Percentiles rank a stretch among this genome's conserved stretches.
These are phyloP conservation scores for Charaxes varanes DNA, from an alignment of 1,140 invertebrate species.

Conservation along the genomic window DNA sequence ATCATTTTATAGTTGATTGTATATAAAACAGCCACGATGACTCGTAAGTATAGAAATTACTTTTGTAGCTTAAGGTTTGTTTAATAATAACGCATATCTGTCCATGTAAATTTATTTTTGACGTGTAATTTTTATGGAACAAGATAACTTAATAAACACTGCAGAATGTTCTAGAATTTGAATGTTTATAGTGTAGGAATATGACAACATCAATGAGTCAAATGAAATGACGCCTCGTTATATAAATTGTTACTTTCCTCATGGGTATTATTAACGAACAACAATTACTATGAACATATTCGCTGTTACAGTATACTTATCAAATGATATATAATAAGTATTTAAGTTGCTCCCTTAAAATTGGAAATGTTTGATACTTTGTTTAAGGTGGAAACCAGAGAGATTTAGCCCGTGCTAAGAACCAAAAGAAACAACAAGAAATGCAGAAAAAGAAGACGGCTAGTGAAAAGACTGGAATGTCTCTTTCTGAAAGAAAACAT, in stretches of 20 bases:
- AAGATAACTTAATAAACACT: too few relatives aligned
- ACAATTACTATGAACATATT: too few relatives aligned
- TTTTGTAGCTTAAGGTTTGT: too few relatives aligned
- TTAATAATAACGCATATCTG: too few relatives aligned
- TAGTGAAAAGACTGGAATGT: conserved; percentile 81
- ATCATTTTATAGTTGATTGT: conserved; percentile 15
- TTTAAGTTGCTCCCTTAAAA: background rate
- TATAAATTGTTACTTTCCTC: background rate
- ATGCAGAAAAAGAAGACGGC: conserved; percentile 78
- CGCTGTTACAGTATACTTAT: too few relatives aligned
- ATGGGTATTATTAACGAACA: background rate
- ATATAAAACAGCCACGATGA: conserved; percentile 46
- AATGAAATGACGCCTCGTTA: background rate
- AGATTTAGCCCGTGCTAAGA: conserved; percentile 88
- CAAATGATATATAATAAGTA: conserved; percentile 2
- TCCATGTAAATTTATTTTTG: too few relatives aligned
- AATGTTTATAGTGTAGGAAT: conserved; percentile 21
- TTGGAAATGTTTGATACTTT: background rate
- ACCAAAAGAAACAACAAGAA: conserved; percentile 86
- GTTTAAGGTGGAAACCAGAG: conserved; percentile 88
- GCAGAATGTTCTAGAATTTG: conserved; percentile 45
- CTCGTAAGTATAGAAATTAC: conserved; percentile 49
- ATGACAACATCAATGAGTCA: conserved; percentile 7
- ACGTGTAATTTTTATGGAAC: too few relatives aligned
- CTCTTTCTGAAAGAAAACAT: conserved; percentile 85